phyloP scores from a whole-genome alignment of 2,797 vertebrate species.

The Mormyrus hasselquistii region DNA sequence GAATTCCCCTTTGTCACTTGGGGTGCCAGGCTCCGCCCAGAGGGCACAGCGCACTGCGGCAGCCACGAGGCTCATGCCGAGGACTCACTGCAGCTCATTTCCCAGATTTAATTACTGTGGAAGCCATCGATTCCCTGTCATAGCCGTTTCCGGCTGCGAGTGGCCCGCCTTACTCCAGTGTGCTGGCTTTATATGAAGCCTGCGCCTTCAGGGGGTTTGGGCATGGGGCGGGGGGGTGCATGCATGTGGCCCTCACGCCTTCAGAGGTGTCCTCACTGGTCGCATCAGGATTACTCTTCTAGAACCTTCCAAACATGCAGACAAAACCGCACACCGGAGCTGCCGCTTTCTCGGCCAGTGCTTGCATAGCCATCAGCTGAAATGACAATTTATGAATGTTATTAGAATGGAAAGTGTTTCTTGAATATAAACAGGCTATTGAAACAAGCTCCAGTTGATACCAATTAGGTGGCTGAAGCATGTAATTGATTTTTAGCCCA shows the following conservation, averaged over 20 bases:
- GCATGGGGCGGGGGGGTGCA: background rate
- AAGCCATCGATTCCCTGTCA: background rate
- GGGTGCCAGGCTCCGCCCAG: background rate
- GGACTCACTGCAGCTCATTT: background rate
- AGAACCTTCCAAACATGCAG: background rate
- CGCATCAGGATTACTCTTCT: background rate
- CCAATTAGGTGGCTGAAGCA: constrained; percentile 59
- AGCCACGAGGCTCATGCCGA: background rate
- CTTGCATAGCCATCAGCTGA: constrained; percentile 14
- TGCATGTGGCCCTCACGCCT: background rate
- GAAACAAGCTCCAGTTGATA: constrained; percentile 43
- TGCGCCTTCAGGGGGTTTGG: background rate
- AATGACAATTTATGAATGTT: constrained; percentile 21
- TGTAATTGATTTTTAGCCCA: constrained; percentile 69
- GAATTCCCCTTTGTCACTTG: background rate
- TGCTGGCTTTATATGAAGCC: background rate
- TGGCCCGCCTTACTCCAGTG: background rate
- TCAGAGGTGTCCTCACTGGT: background rate
- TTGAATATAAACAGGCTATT: constrained; percentile 42
- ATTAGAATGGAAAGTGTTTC: background rate
- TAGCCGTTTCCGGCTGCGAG: background rate
- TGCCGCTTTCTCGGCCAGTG: constrained; percentile 17
- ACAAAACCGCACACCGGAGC: background rate
- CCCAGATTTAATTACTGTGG: background rate
- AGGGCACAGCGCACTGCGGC: background rate